Evolutionary conservation across 1,140 invertebrate genomes (phyloP).

Genomic region (Zaprionus gabonicus): DNA sequence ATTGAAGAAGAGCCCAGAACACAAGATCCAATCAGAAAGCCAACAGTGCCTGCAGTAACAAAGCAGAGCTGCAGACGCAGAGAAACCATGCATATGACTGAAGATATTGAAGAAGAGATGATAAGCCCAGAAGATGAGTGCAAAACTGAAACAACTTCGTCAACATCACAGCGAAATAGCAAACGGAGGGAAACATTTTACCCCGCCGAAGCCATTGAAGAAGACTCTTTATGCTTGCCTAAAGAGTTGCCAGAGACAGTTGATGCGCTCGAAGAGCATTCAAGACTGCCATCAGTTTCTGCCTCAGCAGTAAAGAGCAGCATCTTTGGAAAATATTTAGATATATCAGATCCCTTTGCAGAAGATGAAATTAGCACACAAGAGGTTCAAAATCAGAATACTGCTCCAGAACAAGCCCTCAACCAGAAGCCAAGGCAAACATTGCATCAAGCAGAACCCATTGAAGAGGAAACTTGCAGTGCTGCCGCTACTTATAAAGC

Average conservation of each 20-base stretch:
- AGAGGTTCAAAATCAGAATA: background rate
- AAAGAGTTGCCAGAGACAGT: background rate
- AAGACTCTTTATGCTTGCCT: background rate
- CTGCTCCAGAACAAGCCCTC: background rate
- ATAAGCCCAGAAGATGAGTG: background rate
- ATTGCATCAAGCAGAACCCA: background rate
- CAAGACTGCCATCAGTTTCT: background rate
- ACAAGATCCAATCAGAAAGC: background rate
- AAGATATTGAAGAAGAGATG: background rate
- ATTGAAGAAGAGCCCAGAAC: background rate
- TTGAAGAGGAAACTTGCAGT: background rate
- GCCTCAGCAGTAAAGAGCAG: background rate
- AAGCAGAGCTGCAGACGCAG: background rate
- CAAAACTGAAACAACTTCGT: background rate
- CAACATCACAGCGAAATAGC: background rate
- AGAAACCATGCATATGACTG: constrained; percentile 21
- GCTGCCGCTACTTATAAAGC: background rate
- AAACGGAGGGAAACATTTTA: background rate
- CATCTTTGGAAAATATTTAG: background rate
- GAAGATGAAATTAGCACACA: background rate
- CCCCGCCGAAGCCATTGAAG: constrained; percentile 15
- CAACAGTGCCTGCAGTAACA: background rate
- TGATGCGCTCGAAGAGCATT: background rate
- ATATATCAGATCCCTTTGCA: background rate
- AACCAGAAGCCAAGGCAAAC: constrained; percentile 1